Conservation (phyloP, 2,113 vertebrate species). For the Elgaria multicarinata region DNA sequence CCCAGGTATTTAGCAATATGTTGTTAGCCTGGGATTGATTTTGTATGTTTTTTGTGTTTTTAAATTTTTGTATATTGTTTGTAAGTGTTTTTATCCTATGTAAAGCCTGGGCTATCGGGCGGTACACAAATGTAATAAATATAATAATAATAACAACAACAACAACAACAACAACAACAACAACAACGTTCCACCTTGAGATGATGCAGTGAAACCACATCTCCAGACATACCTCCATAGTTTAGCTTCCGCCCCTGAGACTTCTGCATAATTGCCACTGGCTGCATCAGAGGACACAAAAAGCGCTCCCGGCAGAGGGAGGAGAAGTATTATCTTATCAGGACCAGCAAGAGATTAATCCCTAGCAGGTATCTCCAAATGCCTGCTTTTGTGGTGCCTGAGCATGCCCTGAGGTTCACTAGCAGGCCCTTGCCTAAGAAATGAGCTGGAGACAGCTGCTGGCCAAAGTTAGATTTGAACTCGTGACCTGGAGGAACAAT, state of each 20-base stretch:
- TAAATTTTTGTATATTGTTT: too few relatives aligned
- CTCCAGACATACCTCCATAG: neutral
- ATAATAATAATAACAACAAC: too few relatives aligned
- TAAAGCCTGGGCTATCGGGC: too few relatives aligned
- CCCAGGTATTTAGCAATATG: too few relatives aligned
- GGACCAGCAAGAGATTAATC: neutral
- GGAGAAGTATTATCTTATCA: neutral
- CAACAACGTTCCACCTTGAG: too few relatives aligned
- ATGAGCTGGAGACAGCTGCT: neutral
- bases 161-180: too few relatives aligned
- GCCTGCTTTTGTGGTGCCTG: neutral
- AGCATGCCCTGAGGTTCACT: neutral
- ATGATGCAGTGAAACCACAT: neutral
- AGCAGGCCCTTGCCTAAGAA: neutral
- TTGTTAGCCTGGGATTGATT: too few relatives aligned
- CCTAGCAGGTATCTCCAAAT: neutral
- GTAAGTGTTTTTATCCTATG: too few relatives aligned
- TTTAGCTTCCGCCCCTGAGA: neutral
- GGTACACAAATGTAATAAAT: too few relatives aligned
- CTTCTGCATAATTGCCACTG: neutral
- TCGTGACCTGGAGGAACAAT: neutral
- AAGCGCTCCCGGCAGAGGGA: neutral
- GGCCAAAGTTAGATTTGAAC: fast-evolving
- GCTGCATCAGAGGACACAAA: neutral
- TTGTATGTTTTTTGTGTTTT: too few relatives aligned